A percentile compares a stretch with the other conserved stretches of the same genome.
Evolutionary conservation across 2,888 invertebrate species (phyloP).

Genomic region (Lasioglossum oenotherae): DNA sequence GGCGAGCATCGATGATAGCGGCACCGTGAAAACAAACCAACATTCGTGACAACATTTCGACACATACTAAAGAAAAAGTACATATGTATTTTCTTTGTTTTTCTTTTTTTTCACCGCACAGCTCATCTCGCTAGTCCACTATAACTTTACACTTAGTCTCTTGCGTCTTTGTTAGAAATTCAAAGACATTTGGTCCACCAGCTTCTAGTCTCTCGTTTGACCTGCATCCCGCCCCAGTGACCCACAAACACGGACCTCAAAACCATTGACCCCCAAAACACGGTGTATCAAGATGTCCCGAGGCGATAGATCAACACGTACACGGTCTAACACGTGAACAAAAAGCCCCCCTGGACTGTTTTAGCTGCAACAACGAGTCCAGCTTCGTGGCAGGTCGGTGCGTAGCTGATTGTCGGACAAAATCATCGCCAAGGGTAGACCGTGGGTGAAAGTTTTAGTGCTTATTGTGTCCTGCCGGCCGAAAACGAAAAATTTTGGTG

Average conservation of each 20-base stretch:
- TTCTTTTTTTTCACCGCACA: too few species aligned
- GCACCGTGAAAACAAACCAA: too few species aligned
- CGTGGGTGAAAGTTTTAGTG: constrained; percentile 47
- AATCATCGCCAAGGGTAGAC: background rate
- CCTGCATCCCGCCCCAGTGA: background rate
- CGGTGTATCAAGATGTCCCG: constrained; percentile 2
- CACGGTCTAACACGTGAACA: constrained; percentile 3
- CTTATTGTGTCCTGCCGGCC: background rate
- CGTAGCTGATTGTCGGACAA: constrained; percentile 34
- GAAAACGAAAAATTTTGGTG: constrained; percentile 6
- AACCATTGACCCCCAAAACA: background rate
- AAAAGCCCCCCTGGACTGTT: background rate
- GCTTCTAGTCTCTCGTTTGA: background rate
- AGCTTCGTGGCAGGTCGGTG: background rate
- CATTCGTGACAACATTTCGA: too few species aligned
- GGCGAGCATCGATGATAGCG: too few species aligned
- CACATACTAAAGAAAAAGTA: too few species aligned
- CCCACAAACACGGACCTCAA: background rate
- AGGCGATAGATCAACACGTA: background rate
- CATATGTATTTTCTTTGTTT: too few species aligned
- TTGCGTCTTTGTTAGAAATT: too few species aligned
- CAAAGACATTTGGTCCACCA: background rate
- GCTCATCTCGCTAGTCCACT: too few species aligned
- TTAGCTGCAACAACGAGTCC: background rate
- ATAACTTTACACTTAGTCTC: too few species aligned